Conservation (phyloP, 2,797 vertebrate species). For the Enteromius trimaculatus region DNA sequence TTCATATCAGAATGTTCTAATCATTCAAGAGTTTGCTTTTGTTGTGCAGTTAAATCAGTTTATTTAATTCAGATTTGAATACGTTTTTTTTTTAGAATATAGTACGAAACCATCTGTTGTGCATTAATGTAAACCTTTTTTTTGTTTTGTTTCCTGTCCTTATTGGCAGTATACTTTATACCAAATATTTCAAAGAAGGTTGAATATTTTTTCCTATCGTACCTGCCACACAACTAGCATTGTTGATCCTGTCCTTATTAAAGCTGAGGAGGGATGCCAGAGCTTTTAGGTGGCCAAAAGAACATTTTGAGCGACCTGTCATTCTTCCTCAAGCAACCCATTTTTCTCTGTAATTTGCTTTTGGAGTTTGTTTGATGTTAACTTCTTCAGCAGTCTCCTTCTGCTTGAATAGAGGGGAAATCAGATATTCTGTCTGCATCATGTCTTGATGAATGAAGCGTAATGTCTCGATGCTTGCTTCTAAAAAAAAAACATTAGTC, state of each 20-base stretch:
- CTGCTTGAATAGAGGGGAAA: conserved; percentile 29
- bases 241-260: conserved; percentile 13
- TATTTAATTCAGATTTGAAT: background rate
- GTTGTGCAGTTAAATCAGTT: background rate
- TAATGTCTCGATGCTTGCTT: conserved; percentile 20
- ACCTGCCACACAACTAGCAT: conserved; percentile 1
- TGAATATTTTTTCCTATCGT: background rate
- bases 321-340: background rate
- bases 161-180: background rate
- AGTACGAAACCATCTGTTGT: background rate
- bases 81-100: background rate
- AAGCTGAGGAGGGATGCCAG: conserved; percentile 20
- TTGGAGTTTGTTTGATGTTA: conserved; percentile 25
- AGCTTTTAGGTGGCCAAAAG: conserved; percentile 2
- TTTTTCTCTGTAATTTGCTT: conserved; percentile 36
- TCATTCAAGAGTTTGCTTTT: background rate
- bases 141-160: background rate
- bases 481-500: conserved; percentile 18
- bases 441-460: conserved; percentile 14
- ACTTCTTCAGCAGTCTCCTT: conserved; percentile 10
- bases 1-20: background rate
- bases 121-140: background rate
- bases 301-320: conserved; percentile 16
- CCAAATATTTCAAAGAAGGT: background rate
- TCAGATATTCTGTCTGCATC: conserved; percentile 25